Conservation (phyloP, 2,888 invertebrate species). For the Caenorhabditis sp. region DNA sequence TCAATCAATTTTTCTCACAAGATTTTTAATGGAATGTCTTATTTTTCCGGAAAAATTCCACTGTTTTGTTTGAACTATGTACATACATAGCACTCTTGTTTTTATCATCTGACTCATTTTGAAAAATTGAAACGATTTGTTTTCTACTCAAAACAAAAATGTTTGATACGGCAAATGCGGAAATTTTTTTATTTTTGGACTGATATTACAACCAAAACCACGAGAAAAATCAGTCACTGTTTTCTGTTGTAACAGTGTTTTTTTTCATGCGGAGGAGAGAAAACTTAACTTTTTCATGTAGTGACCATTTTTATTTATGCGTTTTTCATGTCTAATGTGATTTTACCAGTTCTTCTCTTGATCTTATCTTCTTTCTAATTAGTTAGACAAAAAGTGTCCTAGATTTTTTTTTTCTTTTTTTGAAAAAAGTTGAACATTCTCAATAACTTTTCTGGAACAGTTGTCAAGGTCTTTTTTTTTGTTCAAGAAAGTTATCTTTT, state of each 20-base stretch:
- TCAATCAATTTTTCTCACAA: background rate
- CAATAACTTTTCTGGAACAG: background rate
- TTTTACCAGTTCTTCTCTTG: background rate
- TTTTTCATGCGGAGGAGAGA: background rate
- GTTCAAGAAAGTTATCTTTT: background rate
- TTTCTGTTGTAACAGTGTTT: background rate
- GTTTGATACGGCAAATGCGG: too few species aligned
- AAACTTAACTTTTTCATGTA: background rate
- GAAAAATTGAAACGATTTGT: background rate
- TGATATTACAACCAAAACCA: background rate
- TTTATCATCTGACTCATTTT: background rate
- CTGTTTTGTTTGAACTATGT: too few species aligned
- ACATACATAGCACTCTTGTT: background rate
- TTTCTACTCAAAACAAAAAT: background rate
- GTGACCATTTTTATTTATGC: slow-evolving; percentile 1
- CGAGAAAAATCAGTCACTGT: background rate
- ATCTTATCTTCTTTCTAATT: background rate
- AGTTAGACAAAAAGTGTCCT: background rate
- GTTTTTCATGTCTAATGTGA: background rate
- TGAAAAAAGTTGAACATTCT: background rate
- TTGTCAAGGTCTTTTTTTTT: background rate
- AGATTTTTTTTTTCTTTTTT: background rate
- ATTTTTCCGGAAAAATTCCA: background rate
- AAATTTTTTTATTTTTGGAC: background rate
- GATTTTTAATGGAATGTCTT: background rate